Evolutionary conservation across 2,888 invertebrate genomes (phyloP).

Genomic region (Vesta saturnalis): DNA sequence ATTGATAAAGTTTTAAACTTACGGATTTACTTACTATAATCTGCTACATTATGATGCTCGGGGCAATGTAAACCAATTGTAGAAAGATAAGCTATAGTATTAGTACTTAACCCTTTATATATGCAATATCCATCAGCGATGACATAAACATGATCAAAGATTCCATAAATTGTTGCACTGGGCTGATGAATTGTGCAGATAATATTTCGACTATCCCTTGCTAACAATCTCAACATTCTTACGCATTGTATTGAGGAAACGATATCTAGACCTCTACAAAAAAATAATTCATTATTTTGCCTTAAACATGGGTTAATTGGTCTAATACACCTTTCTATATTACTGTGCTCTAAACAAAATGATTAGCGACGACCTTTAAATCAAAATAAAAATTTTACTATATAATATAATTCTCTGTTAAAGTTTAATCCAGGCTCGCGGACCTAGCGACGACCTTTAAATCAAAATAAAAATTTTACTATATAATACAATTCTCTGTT

Average conservation of each 20-base stretch:
- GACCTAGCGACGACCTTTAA: too few species aligned
- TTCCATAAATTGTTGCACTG: constrained; percentile 78
- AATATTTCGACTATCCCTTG: constrained; percentile 76
- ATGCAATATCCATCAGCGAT: constrained; percentile 88
- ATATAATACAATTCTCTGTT: too few species aligned
- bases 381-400: too few species aligned
- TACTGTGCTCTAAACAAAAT: too few species aligned
- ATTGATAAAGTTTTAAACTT: background rate
- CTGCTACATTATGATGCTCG: constrained; percentile 95
- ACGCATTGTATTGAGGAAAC: constrained; percentile 79
- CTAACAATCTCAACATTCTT: constrained; percentile 73
- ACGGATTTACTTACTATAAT: constrained; percentile 78
- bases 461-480: too few species aligned
- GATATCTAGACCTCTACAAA: constrained; percentile 75
- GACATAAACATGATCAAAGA: constrained; percentile 83
- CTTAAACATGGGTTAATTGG: too few species aligned
- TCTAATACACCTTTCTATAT: too few species aligned
- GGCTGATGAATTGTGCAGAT: constrained; percentile 86
- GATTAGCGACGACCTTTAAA: too few species aligned
- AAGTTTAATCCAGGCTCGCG: too few species aligned
- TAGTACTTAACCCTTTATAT: constrained; percentile 82
- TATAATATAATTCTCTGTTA: too few species aligned
- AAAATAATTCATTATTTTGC: too few species aligned
- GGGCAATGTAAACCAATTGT: constrained; percentile 86
- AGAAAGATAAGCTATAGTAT: constrained; percentile 84